phyloP scores from a whole-genome alignment of 2,888 invertebrate genomes.

The Anodontia alba region DNA sequence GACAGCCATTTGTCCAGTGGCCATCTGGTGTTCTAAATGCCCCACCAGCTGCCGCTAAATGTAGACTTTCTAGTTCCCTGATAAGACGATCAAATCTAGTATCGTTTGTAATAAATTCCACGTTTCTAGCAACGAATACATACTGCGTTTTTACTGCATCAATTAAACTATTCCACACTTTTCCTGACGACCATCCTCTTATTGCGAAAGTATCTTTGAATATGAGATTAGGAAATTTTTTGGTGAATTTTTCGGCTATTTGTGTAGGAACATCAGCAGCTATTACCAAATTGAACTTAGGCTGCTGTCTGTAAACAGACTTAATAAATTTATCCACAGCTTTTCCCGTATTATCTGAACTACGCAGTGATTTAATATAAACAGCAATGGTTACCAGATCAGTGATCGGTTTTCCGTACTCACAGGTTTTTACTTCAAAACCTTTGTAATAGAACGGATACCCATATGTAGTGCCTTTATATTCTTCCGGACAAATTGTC shows the following conservation, averaged over 20 bases:
- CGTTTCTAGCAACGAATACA: slow-evolving; percentile 69
- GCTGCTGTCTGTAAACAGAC: slow-evolving; percentile 15
- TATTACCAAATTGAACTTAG: slow-evolving; percentile 10
- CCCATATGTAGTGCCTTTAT: slow-evolving; percentile 58
- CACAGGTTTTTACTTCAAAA: slow-evolving; percentile 55
- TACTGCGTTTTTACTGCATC: slow-evolving; percentile 71
- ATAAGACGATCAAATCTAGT: slow-evolving; percentile 75
- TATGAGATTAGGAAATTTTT: slow-evolving; percentile 4
- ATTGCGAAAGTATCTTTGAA: not conserved
- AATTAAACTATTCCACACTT: slow-evolving; percentile 68
- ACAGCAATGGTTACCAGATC: slow-evolving; percentile 48
- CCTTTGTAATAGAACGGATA: slow-evolving; percentile 68
- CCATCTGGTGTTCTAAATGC: slow-evolving; percentile 71
- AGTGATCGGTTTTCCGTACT: slow-evolving; percentile 20
- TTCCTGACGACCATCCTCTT: slow-evolving; percentile 43
- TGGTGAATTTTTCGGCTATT: not conserved
- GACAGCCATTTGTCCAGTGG: slow-evolving; percentile 78
- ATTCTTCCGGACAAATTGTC: slow-evolving; percentile 63
- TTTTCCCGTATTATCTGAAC: not conserved
- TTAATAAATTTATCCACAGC: not conserved
- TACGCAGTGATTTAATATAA: not conserved
- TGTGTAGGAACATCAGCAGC: not conserved
- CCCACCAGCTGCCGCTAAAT: slow-evolving; percentile 72
- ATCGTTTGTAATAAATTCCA: slow-evolving; percentile 69
- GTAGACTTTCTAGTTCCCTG: slow-evolving; percentile 67